Conservation (phyloP, 2,797 vertebrate genomes). For the Neosilurus mollespiculum region DNA sequence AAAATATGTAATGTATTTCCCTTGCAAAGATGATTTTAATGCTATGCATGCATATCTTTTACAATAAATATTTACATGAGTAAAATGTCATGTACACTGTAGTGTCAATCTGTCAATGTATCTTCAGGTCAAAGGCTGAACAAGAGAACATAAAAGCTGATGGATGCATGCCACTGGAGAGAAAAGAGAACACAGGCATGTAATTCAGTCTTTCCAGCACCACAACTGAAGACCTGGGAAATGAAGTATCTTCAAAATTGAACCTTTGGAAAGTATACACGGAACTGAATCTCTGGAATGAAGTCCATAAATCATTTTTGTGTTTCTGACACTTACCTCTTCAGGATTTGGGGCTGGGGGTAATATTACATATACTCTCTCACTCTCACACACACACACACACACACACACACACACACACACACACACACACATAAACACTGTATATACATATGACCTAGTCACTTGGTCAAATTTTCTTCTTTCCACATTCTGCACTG, state of each 20-base stretch:
- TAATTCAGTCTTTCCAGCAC: conserved; percentile 56
- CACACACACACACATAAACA: conserved; percentile 37
- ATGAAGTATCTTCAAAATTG: conserved; percentile 17
- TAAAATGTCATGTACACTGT: not conserved
- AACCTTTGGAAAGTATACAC: conserved; percentile 28
- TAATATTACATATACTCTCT: conserved; percentile 25
- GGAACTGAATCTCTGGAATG: conserved; percentile 39
- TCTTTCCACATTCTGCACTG: conserved; percentile 52
- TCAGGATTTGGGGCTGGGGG: conserved; percentile 29
- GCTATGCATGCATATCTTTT: no score
- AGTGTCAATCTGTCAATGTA: conserved; percentile 4
- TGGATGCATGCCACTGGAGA: conserved; percentile 69
- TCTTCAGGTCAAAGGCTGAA: conserved; percentile 67
- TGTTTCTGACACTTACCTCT: conserved; percentile 48
- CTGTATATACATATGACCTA: not conserved
- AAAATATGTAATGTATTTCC: not conserved
- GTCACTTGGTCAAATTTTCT: conserved; percentile 49
- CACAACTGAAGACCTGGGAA: conserved; percentile 42
- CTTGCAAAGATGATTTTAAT: not conserved
- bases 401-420: conserved; percentile 33
- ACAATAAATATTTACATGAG: not conserved
- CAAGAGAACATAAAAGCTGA: conserved; percentile 67
- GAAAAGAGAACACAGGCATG: conserved; percentile 75
- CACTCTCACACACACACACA: not conserved
- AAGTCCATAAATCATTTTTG: conserved; percentile 44